phyloP scores from a whole-genome alignment of 2,888 invertebrate genomes.

The Oscheius sp. region DNA sequence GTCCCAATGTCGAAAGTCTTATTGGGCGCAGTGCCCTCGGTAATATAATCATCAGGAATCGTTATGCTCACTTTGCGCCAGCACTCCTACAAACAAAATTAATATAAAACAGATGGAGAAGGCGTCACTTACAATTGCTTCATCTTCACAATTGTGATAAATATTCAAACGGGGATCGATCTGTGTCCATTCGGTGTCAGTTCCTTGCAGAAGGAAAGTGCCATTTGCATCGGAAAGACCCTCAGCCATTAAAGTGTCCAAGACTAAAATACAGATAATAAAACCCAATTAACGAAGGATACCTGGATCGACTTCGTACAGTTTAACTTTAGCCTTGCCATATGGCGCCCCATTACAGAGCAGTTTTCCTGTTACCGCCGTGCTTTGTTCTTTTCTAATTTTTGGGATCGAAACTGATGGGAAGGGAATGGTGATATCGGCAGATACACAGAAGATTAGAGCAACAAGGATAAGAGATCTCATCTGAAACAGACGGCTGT shows the following conservation, averaged over 20 bases:
- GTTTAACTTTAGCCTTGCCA: conserved; percentile 65
- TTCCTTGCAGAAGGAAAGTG: conserved; percentile 59
- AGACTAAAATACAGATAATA: conserved; percentile 41
- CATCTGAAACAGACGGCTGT: conserved; percentile 14
- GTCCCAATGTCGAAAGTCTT: conserved; percentile 66
- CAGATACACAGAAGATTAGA: not conserved
- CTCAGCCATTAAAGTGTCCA: conserved; percentile 67
- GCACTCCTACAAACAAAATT: conserved; percentile 59
- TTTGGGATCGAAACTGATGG: conserved; percentile 13
- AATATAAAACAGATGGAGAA: not conserved
- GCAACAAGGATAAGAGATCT: not conserved
- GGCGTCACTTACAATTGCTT: conserved; percentile 41
- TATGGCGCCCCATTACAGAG: conserved; percentile 68
- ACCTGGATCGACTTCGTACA: conserved; percentile 67
- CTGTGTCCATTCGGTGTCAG: conserved; percentile 53
- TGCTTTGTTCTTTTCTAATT: conserved; percentile 54
- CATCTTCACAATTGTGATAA: conserved; percentile 69
- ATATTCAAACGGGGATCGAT: conserved; percentile 66
- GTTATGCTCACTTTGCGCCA: conserved; percentile 65
- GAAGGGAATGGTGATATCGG: conserved; percentile 21
- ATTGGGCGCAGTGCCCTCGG: conserved; percentile 56
- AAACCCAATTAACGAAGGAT: not conserved
- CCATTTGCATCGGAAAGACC: conserved; percentile 59
- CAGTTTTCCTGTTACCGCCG: conserved; percentile 65
- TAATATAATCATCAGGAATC: conserved; percentile 64